These are phyloP conservation scores for Zaprionus africanus DNA, from an alignment of 1,140 invertebrate genomes.

Conservation along the genomic window DNA sequence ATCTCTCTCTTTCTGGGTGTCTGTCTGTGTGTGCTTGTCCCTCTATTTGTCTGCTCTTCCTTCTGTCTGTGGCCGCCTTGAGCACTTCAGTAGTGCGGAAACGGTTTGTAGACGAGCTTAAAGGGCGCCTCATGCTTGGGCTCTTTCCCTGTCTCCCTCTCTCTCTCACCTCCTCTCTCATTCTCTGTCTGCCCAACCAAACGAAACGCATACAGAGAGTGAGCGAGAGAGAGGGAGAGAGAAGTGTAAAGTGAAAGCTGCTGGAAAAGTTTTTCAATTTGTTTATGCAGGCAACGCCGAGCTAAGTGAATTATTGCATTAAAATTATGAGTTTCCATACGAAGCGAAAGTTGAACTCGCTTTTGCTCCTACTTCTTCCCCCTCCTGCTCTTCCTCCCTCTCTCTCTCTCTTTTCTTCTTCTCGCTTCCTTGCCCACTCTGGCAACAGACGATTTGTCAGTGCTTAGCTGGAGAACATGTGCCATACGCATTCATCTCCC, in stretches of 20 bases:
- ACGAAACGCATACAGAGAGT: slow-evolving; percentile 7
- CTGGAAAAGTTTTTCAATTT: slow-evolving; percentile 76
- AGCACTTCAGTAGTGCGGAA: slow-evolving; percentile 28
- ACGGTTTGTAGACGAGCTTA: slow-evolving; percentile 17
- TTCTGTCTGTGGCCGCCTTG: slow-evolving; percentile 27
- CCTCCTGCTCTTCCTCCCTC: neutral
- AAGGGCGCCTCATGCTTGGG: neutral
- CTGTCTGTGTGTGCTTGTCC: neutral
- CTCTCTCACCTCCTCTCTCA: neutral
- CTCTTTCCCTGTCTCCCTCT: neutral
- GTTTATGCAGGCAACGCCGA: slow-evolving; percentile 67
- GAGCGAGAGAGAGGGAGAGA: neutral
- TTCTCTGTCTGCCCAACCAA: neutral
- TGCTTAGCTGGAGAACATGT: slow-evolving; percentile 5
- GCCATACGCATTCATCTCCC: slow-evolving; percentile 3
- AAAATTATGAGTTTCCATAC: slow-evolving; percentile 59
- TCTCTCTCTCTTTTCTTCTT: neutral
- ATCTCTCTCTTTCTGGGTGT: neutral
- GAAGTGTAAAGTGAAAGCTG: slow-evolving; percentile 63
- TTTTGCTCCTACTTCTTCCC: neutral
- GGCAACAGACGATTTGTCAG: slow-evolving; percentile 8
- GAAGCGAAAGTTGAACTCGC: slow-evolving; percentile 21
- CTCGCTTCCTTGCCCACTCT: neutral
- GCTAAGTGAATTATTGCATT: slow-evolving; percentile 77
- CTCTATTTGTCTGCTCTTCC: slow-evolving; percentile 2